These are phyloP conservation scores for Tenthredo livida DNA, from an alignment of 2,888 invertebrate genomes.

Conservation along the genomic window DNA sequence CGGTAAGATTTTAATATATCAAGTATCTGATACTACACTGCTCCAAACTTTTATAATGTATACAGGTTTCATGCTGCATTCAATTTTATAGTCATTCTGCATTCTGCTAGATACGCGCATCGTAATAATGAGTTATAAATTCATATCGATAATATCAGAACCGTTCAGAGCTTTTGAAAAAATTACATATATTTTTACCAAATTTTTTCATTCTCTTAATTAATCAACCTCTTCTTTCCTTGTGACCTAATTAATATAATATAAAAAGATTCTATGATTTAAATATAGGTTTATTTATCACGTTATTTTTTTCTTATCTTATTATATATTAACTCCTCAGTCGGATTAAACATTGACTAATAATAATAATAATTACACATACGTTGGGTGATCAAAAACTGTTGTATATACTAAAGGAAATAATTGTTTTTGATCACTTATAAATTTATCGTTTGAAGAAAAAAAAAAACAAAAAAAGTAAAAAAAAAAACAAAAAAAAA, in stretches of 20 bases:
- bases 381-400: background rate
- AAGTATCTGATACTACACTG: background rate
- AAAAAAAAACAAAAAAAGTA: too few species aligned
- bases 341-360: conserved; percentile 12
- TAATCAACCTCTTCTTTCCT: background rate
- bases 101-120: background rate
- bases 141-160: conserved; percentile 7
- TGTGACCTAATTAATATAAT: conserved; percentile 16
- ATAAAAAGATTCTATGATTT: conserved; percentile 17
- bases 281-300: conserved; percentile 20
- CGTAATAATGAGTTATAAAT: background rate
- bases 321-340: background rate
- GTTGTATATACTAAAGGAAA: background rate
- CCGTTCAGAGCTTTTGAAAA: background rate
- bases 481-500: background rate
- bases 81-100: background rate
- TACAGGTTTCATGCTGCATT: background rate
- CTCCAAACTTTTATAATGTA: background rate
- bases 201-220: background rate
- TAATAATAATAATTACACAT: conserved; percentile 12
- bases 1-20: background rate
- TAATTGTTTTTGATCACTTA: conserved; percentile 4
- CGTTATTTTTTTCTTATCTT: background rate
- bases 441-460: background rate
- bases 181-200: background rate